Evolutionary conservation across 2,113 vertebrate genomes (phyloP).

Genomic region (Motacilla tschutschensis): DNA sequence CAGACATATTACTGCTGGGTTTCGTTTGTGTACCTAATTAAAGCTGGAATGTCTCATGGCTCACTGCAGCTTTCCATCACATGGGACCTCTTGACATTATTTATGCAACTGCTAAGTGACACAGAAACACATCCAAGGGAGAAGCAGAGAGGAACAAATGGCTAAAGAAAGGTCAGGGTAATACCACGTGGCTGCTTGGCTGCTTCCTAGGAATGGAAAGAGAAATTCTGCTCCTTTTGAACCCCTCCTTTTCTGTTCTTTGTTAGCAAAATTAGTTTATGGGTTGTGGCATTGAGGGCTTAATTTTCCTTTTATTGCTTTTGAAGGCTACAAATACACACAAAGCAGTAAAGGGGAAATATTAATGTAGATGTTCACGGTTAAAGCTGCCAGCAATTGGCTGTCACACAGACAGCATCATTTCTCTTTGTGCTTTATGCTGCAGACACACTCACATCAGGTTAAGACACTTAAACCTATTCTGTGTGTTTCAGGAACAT

Average conservation of each 20-base stretch:
- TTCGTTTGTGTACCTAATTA: constrained; percentile 34
- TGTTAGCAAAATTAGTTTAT: constrained; percentile 5
- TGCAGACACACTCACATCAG: not conserved
- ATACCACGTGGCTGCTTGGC: not conserved
- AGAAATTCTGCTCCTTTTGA: not conserved
- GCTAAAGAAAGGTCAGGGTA: constrained; percentile 11
- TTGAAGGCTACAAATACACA: not conserved
- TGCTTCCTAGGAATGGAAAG: not conserved
- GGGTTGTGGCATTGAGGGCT: not conserved
- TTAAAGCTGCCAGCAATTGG: not conserved
- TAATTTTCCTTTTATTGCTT: constrained; percentile 16
- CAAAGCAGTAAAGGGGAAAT: constrained; percentile 13
- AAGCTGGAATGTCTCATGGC: constrained; percentile 13
- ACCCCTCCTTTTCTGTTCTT: not conserved
- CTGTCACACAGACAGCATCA: not conserved
- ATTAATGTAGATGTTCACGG: not conserved
- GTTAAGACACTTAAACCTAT: not conserved
- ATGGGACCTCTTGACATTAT: constrained; percentile 21
- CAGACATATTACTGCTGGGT: not conserved
- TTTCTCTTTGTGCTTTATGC: constrained; percentile 23
- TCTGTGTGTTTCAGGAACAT: not conserved
- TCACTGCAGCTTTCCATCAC: constrained; percentile 15
- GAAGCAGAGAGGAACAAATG: constrained; percentile 33
- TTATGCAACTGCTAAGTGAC: constrained; percentile 42
- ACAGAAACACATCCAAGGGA: constrained; percentile 7